A percentile compares a stretch with the other conserved stretches of the same genome.
These are phyloP conservation scores for Ochotona curzoniae DNA, from an alignment of 2,113 vertebrate species.

Conservation along the genomic window DNA sequence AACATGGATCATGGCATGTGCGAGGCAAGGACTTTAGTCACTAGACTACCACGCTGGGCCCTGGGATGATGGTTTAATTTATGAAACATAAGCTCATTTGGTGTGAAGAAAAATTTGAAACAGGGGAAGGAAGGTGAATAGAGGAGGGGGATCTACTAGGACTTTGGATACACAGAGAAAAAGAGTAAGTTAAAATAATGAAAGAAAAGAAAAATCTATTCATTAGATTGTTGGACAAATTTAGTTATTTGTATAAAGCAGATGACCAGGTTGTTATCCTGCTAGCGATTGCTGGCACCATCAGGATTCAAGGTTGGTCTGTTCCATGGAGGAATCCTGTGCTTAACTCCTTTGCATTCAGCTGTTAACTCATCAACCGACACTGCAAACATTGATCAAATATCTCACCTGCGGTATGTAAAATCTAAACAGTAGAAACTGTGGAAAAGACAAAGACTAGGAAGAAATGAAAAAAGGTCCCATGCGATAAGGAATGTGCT, in stretches of 20 bases:
- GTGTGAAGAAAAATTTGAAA: too few species aligned
- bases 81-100: too few species aligned
- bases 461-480: background rate
- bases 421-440: background rate
- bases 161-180: background rate
- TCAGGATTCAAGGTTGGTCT: background rate
- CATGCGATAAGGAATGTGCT: background rate
- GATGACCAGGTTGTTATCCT: background rate
- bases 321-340: background rate
- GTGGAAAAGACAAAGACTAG: background rate
- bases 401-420: background rate
- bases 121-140: too few species aligned
- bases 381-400: background rate
- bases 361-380: constrained; percentile 14
- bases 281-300: background rate
- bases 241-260: constrained; percentile 6
- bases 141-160: background rate
- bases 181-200: background rate
- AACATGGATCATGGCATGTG: too few species aligned
- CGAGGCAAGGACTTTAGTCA: too few species aligned
- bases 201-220: constrained; percentile 32
- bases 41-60: too few species aligned
- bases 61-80: too few species aligned
- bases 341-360: background rate
- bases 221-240: background rate